These are phyloP conservation scores for Eptatretus burgeri DNA, from an alignment of 2,113 vertebrate species.

Conservation along the genomic window DNA sequence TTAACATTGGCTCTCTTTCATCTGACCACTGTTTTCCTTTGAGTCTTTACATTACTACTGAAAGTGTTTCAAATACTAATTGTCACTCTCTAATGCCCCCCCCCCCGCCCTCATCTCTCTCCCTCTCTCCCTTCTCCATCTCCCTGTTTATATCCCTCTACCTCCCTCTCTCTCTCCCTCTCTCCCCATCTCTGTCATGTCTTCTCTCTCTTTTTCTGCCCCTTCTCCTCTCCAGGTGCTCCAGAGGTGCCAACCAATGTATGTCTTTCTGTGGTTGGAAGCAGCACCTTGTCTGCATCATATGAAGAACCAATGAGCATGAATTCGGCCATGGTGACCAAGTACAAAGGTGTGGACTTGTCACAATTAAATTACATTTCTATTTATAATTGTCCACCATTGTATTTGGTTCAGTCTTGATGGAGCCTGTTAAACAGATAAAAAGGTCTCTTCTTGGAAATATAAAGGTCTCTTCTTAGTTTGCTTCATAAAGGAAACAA, in stretches of 20 bases:
- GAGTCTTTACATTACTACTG: too few species aligned
- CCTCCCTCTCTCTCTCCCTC: not conserved
- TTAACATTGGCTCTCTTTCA: too few species aligned
- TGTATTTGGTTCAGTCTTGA: too few species aligned
- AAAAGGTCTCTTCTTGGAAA: too few species aligned
- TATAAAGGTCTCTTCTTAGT: too few species aligned
- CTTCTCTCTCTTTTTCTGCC: constrained; percentile 1
- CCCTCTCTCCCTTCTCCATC: not conserved
- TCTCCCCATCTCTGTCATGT: not conserved
- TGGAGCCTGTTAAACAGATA: too few species aligned
- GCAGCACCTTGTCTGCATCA: constrained; percentile 31
- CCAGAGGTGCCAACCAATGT: constrained; percentile 32
- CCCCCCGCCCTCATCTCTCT: not conserved
- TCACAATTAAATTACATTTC: too few species aligned
- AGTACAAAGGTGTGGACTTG: constrained; percentile 33
- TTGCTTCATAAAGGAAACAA: too few species aligned
- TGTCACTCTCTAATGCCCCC: not conserved
- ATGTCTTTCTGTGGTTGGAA: constrained; percentile 35
- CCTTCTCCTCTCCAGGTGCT: constrained; percentile 18
- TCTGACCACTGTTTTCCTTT: too few species aligned
- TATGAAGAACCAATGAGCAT: constrained; percentile 43
- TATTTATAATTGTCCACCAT: too few species aligned
- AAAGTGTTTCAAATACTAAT: not conserved
- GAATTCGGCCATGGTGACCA: constrained; percentile 48
- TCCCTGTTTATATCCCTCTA: not conserved